phyloP scores from a whole-genome alignment of 2,113 vertebrate genomes.

The Boleophthalmus pectinirostris region DNA sequence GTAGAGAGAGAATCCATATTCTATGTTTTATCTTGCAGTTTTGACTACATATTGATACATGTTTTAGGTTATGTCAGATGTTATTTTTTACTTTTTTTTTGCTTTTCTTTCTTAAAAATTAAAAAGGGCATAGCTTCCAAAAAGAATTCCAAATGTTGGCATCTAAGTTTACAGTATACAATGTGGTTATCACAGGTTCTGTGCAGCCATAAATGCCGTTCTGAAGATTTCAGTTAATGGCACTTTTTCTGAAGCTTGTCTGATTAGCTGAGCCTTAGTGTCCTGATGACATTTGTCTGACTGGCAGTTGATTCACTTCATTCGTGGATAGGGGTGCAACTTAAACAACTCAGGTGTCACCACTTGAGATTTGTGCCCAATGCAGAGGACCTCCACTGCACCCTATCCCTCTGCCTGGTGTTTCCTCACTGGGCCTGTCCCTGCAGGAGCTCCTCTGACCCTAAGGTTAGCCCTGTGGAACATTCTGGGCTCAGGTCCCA shows the following conservation, averaged over 20 bases:
- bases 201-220: background rate
- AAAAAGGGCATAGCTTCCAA: too few species aligned
- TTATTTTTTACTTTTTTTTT: too few species aligned
- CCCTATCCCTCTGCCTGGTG: slow-evolving; percentile 20
- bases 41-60: too few species aligned
- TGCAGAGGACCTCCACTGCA: slow-evolving; percentile 14
- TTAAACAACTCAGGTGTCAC: slow-evolving; percentile 23
- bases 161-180: background rate
- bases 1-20: too few species aligned
- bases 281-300: background rate
- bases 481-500: slow-evolving; percentile 79
- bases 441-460: slow-evolving; percentile 40
- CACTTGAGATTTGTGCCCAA: slow-evolving; percentile 14
- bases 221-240: background rate
- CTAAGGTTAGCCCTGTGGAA: slow-evolving; percentile 75
- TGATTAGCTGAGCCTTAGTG: background rate
- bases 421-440: slow-evolving; percentile 35
- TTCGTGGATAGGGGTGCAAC: background rate
- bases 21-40: too few species aligned
- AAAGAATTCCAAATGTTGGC: background rate
- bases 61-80: too few species aligned
- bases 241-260: slow-evolving; percentile 1
- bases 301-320: background rate
- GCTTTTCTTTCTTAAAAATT: too few species aligned
- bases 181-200: background rate